Conservation (phyloP, 2,113 vertebrate species). For the Pampusana beccarii region DNA sequence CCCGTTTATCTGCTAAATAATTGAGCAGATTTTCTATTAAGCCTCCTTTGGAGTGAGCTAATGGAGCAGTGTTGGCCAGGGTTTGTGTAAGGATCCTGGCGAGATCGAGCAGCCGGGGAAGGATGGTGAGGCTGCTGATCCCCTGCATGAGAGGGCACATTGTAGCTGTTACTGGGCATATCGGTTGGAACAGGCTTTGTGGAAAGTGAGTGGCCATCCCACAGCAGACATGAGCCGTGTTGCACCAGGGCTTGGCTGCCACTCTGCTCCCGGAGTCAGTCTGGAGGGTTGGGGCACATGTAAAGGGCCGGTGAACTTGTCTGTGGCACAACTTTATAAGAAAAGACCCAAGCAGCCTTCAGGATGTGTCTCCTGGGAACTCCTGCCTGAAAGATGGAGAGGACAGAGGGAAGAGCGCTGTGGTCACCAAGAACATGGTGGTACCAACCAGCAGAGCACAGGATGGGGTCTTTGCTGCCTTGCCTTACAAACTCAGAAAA, state of each 20-base stretch:
- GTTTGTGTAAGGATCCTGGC: background rate
- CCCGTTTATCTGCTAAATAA: slow-evolving; percentile 29
- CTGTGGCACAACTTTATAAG: background rate
- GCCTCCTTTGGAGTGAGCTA: slow-evolving; percentile 16
- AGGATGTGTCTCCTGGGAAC: background rate
- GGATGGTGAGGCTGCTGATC: background rate
- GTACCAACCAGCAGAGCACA: background rate
- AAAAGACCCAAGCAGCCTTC: background rate
- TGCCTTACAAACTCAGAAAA: background rate
- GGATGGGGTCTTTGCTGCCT: background rate
- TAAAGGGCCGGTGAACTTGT: background rate
- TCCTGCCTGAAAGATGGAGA: background rate
- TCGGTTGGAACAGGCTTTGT: background rate
- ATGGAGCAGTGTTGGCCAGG: background rate
- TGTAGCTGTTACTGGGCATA: background rate
- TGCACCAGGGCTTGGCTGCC: fast-evolving
- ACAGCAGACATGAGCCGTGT: background rate
- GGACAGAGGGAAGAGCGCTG: background rate
- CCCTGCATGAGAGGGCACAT: background rate
- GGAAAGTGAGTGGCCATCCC: background rate
- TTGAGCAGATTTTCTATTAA: slow-evolving; percentile 51
- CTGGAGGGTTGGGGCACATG: background rate
- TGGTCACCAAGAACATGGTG: background rate
- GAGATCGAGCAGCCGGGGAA: background rate
- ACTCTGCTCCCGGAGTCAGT: background rate